These are phyloP conservation scores for Geotrypetes seraphini DNA, from an alignment of 2,797 vertebrate species.

Conservation along the genomic window DNA sequence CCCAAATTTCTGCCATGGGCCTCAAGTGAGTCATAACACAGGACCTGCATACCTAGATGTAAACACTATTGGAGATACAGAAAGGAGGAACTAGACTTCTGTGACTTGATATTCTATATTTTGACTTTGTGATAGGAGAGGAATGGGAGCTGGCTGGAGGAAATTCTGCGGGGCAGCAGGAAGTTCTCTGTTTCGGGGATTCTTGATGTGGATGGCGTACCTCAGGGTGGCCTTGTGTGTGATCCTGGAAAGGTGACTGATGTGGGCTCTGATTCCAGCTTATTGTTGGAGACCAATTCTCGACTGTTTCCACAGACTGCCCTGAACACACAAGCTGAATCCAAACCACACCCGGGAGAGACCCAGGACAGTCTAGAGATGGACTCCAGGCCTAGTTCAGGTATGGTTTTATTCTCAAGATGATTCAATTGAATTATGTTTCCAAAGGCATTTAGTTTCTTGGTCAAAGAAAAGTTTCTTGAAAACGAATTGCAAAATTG, in stretches of 20 bases:
- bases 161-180: neutral
- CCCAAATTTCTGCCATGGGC: no score
- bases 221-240: neutral
- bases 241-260: neutral
- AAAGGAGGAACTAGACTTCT: no score
- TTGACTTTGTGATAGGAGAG: no score
- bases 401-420: no score
- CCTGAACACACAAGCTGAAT: conserved; percentile 24
- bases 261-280: conserved; percentile 6
- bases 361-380: conserved; percentile 40
- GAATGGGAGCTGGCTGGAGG: neutral
- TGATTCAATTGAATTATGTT: no score
- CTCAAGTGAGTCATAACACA: no score
- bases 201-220: conserved; percentile 14
- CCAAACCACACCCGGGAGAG: conserved; percentile 50
- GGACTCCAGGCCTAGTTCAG: conserved; percentile 77
- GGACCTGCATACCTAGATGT: no score
- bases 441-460: no score
- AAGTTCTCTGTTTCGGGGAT: neutral
- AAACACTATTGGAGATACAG: no score
- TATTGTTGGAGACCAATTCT: neutral
- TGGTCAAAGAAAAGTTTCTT: no score
- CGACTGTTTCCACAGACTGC: neutral
- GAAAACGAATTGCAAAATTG: no score
- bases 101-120: no score